Evolutionary conservation across 2,113 vertebrate genomes (phyloP).

Genomic region (Phyllopteryx taeniolatus): DNA sequence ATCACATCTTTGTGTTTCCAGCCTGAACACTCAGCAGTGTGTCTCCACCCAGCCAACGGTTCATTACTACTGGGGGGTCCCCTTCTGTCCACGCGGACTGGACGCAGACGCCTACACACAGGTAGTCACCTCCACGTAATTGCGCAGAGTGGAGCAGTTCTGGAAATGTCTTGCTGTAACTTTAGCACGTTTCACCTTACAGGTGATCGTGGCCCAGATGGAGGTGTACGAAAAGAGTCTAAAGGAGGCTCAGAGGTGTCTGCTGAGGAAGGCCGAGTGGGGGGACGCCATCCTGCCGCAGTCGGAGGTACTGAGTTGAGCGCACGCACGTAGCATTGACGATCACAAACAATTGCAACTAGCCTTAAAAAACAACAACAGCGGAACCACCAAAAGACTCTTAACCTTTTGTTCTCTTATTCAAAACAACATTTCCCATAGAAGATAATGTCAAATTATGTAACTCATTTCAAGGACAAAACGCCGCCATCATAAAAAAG

Average conservation of each 20-base stretch:
- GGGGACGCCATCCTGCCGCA: constrained; percentile 80
- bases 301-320: constrained; percentile 30
- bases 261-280: constrained; percentile 85
- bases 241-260: constrained; percentile 84
- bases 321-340: not conserved
- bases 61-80: constrained; percentile 94
- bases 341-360: not conserved
- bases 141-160: not conserved
- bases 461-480: too few species aligned
- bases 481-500: too few species aligned
- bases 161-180: too few species aligned
- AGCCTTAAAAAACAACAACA: too few species aligned
- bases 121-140: constrained; percentile 47
- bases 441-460: too few species aligned
- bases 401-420: not conserved
- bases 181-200: constrained; percentile 4
- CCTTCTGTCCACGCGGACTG: constrained; percentile 88
- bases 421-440: not conserved
- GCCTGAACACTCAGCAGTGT: not conserved
- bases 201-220: constrained; percentile 91
- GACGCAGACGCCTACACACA: constrained; percentile 88
- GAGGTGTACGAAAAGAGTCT: constrained; percentile 91
- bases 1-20: not conserved
- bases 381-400: not conserved
- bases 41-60: constrained; percentile 55